Evolutionary conservation across 2,113 vertebrate species (phyloP), one percentile per base, ranked within the genome.

Genomic region (Ascaphus truei): DNA sequence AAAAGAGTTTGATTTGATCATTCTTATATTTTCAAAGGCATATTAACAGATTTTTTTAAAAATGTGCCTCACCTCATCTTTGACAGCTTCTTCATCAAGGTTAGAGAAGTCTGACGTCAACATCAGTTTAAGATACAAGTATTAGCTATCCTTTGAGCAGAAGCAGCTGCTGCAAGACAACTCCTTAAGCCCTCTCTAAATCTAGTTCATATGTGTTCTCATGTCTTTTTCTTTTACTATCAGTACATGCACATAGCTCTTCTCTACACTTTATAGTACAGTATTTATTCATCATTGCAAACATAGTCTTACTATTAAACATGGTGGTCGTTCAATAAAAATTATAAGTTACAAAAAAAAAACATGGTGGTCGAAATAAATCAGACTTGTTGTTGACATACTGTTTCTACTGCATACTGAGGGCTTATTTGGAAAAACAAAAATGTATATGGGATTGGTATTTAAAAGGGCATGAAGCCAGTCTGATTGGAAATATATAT

Each of bases 111-210:
- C 48, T 52, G 48, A 50, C 47, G 27, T 52, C 18, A 52, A 33
- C 33, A 27, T 52, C 62, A 37, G 31, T 52, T 64, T 64, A 52
- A 26, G 33, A 39, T 23, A 37, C n/a, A n/a, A 16, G 43, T 52
- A 34, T 27, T 13, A 50, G 47, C 30, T 7, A 23, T 52, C 33
- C 26, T 22, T n/a, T 37, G 62, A 64, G 33, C 7, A 50, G 33
- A 52, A 52, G 23, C 62, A 64, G 62, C 47, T 64, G 62, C 62
- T 34, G 7, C 20, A 51, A 52, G 33, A 50, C 11, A 45, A 50
- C 13, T 31, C 31, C 60, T 62, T 48, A 34, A 48, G 45, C 43
- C 16, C 47, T 12, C 30, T 12, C 51, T 8, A 53, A 20, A 62
- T 50, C 7, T 20, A 62, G 18, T n/a, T 62, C 43, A 33, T 20